Evolutionary conservation across 2,797 vertebrate species (phyloP).

Genomic region (Synaphobranchus kaupii): DNA sequence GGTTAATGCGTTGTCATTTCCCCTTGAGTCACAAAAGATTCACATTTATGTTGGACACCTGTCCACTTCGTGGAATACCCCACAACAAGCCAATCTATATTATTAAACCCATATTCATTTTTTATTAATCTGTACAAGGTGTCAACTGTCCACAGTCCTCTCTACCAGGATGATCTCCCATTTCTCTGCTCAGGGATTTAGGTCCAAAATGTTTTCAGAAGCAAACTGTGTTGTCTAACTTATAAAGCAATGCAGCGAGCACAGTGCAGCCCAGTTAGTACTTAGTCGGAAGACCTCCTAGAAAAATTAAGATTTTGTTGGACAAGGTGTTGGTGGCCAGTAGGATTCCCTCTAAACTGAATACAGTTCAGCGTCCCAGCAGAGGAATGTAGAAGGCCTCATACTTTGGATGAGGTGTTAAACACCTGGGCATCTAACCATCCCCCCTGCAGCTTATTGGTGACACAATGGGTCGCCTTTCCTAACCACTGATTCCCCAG

Average conservation of each 20-base stretch:
- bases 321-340: background rate
- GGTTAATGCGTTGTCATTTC: background rate
- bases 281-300: no score
- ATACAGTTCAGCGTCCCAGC: background rate
- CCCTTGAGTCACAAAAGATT: background rate
- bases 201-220: background rate
- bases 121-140: background rate
- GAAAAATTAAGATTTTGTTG: background rate
- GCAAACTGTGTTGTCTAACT: background rate
- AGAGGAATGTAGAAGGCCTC: background rate
- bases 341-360: background rate
- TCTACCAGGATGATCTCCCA: background rate
- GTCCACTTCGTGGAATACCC: slow-evolving; percentile 21
- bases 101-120: background rate
- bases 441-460: background rate
- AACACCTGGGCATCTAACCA: background rate
- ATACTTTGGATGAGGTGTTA: background rate
- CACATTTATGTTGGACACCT: background rate
- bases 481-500: background rate
- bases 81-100: background rate
- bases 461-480: background rate
- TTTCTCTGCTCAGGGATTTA: background rate
- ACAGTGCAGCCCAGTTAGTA: background rate
- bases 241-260: background rate
- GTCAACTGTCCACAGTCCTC: background rate